Conservation (phyloP, 1,140 invertebrate genomes). For the Drosophila sp. region DNA sequence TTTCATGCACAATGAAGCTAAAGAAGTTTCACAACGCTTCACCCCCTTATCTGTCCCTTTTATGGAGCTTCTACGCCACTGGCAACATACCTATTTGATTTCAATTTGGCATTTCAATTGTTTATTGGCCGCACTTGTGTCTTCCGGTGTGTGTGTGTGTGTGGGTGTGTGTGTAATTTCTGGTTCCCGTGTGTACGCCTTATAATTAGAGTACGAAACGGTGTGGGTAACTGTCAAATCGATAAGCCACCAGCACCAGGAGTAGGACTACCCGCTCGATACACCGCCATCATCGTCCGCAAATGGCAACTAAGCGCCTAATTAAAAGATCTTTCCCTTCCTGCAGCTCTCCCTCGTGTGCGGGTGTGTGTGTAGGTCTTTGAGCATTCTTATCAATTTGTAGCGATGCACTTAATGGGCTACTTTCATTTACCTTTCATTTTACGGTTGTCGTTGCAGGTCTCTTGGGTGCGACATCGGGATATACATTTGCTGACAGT, state of each 20-base stretch:
- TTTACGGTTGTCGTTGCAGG: constrained; percentile 84
- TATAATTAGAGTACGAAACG: constrained; percentile 33
- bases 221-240: constrained; percentile 29
- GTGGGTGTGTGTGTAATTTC: background rate
- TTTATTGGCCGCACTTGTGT: constrained; percentile 14
- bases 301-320: constrained; percentile 27
- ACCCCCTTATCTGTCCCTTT: background rate
- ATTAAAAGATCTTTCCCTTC: constrained; percentile 33
- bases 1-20: too few relatives aligned
- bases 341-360: constrained; percentile 16
- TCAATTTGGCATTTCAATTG: constrained; percentile 53
- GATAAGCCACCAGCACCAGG: constrained; percentile 12
- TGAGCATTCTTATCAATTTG: constrained; percentile 10
- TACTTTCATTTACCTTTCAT: background rate
- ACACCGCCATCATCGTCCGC: background rate
- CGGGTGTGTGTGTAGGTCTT: too few relatives aligned
- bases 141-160: constrained; percentile 20
- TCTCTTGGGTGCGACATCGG: constrained; percentile 94
- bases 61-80: background rate
- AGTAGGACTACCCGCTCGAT: background rate
- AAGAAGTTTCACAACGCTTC: too few relatives aligned
- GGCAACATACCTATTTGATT: constrained; percentile 34
- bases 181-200: constrained; percentile 12
- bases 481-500: constrained; percentile 94
- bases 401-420: constrained; percentile 29